A percentile compares a stretch with the other conserved stretches of the same genome.
phyloP scores from a whole-genome alignment of 2,113 vertebrate genomes.

The Rattus rattus region DNA sequence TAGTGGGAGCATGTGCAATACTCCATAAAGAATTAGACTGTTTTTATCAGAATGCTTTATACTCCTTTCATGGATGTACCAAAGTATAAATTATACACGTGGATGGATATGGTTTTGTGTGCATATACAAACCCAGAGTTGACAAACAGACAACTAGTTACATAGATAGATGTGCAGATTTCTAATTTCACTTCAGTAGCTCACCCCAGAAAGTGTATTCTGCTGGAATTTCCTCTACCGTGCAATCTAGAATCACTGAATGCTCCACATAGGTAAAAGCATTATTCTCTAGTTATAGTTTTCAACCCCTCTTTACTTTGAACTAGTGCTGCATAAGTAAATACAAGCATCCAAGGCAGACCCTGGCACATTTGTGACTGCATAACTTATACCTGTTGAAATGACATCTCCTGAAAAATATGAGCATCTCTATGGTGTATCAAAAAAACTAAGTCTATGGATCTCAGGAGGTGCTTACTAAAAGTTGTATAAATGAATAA shows the following conservation, averaged over 20 bases:
- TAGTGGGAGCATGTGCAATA: neutral
- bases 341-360: neutral
- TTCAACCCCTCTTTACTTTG: neutral
- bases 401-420: neutral
- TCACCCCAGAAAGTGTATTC: neutral
- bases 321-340: neutral
- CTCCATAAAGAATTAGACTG: neutral
- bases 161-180: neutral
- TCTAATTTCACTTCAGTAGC: neutral
- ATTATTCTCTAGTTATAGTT: neutral
- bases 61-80: neutral
- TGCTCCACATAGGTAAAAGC: neutral
- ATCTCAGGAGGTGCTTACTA: neutral
- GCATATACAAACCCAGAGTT: too few species aligned
- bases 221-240: neutral
- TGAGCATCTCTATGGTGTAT: neutral
- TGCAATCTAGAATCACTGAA: neutral
- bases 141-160: neutral
- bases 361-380: neutral
- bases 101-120: neutral
- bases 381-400: conserved; percentile 11
- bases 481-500: conserved; percentile 1
- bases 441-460: neutral
- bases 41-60: neutral
- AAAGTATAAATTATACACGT: neutral